A percentile compares a stretch with the other conserved stretches of the same genome.
These are phyloP conservation scores for Triplophysa bombifrons DNA, from an alignment of 2,797 vertebrate genomes.

Conservation along the genomic window DNA sequence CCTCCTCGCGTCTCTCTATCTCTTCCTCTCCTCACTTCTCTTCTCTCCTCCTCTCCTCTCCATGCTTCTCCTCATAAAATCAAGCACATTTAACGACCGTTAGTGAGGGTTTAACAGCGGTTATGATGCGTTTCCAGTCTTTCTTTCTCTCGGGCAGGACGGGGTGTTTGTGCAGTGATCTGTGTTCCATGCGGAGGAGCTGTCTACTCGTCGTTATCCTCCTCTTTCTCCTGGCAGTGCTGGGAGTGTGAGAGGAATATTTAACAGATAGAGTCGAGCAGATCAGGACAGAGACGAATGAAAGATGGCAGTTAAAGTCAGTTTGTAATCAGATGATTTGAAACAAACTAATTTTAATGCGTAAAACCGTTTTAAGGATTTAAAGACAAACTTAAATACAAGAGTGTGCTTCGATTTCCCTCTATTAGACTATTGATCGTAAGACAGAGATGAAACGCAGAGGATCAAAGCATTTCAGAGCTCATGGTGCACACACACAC, in stretches of 20 bases:
- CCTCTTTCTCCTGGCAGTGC: conserved; percentile 27
- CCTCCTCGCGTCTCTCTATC: too few species aligned
- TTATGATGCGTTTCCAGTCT: conserved; percentile 19
- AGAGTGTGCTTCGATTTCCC: neutral
- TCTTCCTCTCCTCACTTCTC: too few species aligned
- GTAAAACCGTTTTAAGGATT: neutral
- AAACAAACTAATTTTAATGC: neutral
- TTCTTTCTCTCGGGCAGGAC: conserved; percentile 14
- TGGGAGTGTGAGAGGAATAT: conserved; percentile 45
- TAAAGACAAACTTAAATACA: neutral
- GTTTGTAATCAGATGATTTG: conserved; percentile 1
- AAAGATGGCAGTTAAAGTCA: neutral
- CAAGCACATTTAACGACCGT: neutral
- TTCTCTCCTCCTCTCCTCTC: too few species aligned
- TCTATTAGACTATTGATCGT: conserved; percentile 19
- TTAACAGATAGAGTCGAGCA: conserved; percentile 12
- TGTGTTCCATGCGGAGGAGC: conserved; percentile 31
- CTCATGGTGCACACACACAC: neutral
- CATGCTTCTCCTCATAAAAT: neutral
- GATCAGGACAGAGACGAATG: neutral
- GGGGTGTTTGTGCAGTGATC: conserved; percentile 20
- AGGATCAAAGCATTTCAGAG: conserved; percentile 15
- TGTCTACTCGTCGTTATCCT: conserved; percentile 41
- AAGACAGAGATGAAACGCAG: conserved; percentile 33
- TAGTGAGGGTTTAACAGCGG: neutral